Conservation (phyloP, 2,888 invertebrate genomes). For the Ommatoiulus sabulosus region DNA sequence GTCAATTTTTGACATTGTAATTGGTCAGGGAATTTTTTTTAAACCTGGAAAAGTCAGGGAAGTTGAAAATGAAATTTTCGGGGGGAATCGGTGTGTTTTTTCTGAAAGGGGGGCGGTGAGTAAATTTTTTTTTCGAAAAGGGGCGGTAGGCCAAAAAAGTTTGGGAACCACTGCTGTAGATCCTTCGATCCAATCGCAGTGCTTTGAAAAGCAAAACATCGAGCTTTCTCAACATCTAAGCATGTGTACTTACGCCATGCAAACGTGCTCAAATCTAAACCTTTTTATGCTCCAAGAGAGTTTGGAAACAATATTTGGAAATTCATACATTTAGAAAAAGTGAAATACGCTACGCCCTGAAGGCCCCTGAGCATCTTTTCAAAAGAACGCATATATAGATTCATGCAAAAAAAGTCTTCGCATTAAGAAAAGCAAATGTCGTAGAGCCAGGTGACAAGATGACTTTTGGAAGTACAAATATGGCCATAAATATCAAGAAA, state of each 20-base stretch:
- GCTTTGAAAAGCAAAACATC: not conserved
- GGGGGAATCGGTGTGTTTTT: too few relatives aligned
- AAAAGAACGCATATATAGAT: not conserved
- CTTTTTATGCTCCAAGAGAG: not conserved
- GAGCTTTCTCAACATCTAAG: not conserved
- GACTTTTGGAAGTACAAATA: not conserved
- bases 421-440: constrained; percentile 1
- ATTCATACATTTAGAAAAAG: not conserved
- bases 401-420: not conserved
- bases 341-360: too few relatives aligned
- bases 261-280: too few relatives aligned
- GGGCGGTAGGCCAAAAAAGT: too few relatives aligned
- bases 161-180: too few relatives aligned
- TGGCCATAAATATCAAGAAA: not conserved
- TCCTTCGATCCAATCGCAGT: not conserved
- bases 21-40: too few relatives aligned
- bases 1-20: too few relatives aligned
- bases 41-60: too few relatives aligned
- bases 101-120: too few relatives aligned
- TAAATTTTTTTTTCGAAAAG: too few relatives aligned
- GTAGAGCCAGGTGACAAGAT: not conserved
- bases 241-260: too few relatives aligned
- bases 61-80: too few relatives aligned
- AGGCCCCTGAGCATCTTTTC: not conserved
- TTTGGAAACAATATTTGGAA: not conserved